A percentile compares a stretch with the other conserved stretches of the same genome.
phyloP scores from a whole-genome alignment of 2,888 invertebrate species.

The Patella pellucida region DNA sequence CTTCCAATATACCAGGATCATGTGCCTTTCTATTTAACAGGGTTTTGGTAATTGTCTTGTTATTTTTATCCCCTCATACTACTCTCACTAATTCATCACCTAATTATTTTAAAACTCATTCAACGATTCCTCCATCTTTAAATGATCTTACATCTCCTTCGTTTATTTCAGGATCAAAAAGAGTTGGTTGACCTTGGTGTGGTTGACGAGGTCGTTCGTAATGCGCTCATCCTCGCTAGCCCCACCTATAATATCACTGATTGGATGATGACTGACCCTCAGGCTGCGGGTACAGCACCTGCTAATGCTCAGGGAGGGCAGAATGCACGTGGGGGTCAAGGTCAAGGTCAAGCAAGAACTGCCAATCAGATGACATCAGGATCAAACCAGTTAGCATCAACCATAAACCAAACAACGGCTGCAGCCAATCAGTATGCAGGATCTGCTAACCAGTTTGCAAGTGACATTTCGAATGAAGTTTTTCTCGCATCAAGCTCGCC shows the following conservation, averaged over 20 bases:
- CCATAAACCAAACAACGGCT: constrained; percentile 17
- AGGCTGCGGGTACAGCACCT: neutral
- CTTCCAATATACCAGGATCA: too few species aligned
- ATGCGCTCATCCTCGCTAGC: constrained; percentile 57
- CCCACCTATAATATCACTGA: constrained; percentile 55
- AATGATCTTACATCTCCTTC: neutral
- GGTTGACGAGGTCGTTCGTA: constrained; percentile 58
- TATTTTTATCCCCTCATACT: too few species aligned
- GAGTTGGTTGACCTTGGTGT: constrained; percentile 62
- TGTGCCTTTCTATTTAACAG: too few species aligned
- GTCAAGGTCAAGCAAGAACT: constrained; percentile 22
- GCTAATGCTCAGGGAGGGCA: constrained; percentile 17
- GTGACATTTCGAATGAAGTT: neutral
- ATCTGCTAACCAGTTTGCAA: constrained; percentile 18
- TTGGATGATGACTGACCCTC: constrained; percentile 34
- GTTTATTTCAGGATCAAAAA: constrained; percentile 47
- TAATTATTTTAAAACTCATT: too few species aligned
- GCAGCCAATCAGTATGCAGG: constrained; percentile 16
- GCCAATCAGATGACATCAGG: constrained; percentile 26
- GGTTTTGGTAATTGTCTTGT: too few species aligned
- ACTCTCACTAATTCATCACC: too few species aligned
- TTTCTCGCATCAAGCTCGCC: constrained; percentile 1
- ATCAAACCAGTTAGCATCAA: constrained; percentile 13
- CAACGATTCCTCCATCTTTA: too few species aligned
- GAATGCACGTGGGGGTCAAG: constrained; percentile 20